Evolutionary conservation across 2,888 invertebrate genomes (phyloP), one percentile per base, ranked within the genome.

Genomic region (Sinopyrophorus schimmeli): DNA sequence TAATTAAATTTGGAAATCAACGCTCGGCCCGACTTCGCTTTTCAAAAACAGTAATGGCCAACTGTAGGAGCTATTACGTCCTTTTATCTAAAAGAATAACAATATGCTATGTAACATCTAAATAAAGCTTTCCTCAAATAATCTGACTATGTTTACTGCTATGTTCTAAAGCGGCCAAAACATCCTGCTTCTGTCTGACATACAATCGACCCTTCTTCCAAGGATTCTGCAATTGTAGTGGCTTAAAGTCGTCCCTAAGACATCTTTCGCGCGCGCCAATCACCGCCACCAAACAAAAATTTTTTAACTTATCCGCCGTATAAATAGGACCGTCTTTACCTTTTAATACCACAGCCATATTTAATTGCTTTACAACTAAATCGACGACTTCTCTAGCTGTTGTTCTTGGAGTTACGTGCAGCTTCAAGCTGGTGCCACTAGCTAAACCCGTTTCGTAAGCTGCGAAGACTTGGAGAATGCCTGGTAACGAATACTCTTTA

Each of bases 381-480:
- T 94, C 91, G 53, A 98, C 92, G 40, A 98, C 94, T 75, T 98
- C 97, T 9, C 93, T 80, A 0, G 96, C 92, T 0, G 95, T 92
- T 0, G 98, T 98, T 60, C 89, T 82, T 0, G 90, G 87, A 0
- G 93, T 95, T 0, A 98, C 92, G 71, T 95, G 94, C 2, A 98
- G 77, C 64, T 94, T 93, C 20, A 98, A 82, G 62, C 94, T 93
- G 0, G 95, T 95, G 3, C 95, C 96, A 52, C 84, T 86, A 1
- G 94, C 92, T 58, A 98, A 76, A 5, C 97, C 97, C 0, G 94
- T 95, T 60, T 96, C 92, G 72, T 97, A 98, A 0, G 97, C 96
- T 3, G 96, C 95, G 68, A 89, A 96, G 4, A 98, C 94, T 79
- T 96, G 84, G 20, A 73, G 52, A 48, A 73, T 74, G 6, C 72